These are phyloP conservation scores for Cantharis rufa DNA, from an alignment of 2,888 invertebrate genomes.

Conservation along the genomic window DNA sequence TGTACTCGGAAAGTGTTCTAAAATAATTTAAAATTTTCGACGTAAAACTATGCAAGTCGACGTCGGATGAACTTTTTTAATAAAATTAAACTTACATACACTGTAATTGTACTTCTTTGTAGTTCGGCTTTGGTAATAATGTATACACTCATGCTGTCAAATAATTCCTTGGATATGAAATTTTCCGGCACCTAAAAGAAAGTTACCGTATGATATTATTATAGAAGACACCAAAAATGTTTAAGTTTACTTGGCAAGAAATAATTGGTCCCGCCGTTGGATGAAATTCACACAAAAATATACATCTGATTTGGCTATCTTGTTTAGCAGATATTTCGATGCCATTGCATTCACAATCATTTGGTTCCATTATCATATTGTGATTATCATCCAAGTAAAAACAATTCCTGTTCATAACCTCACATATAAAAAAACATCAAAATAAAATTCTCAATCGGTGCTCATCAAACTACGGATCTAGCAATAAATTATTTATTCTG, in stretches of 20 bases:
- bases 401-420: not conserved
- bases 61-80: not conserved
- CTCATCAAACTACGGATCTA: not conserved
- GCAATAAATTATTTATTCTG: too few relatives aligned
- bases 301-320: slow-evolving; percentile 79
- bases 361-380: not conserved
- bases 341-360: not conserved
- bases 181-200: slow-evolving; percentile 79
- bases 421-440: not conserved
- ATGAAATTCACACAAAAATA: slow-evolving; percentile 80
- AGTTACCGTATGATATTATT: slow-evolving; percentile 7
- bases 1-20: slow-evolving; percentile 74
- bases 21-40: slow-evolving; percentile 30
- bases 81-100: slow-evolving; percentile 63
- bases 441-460: not conserved
- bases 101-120: slow-evolving; percentile 86
- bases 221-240: not conserved
- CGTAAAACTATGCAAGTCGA: not conserved
- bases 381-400: not conserved
- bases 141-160: slow-evolving; percentile 91
- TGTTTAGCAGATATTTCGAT: slow-evolving; percentile 43
- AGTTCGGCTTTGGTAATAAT: slow-evolving; percentile 94
- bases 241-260: slow-evolving; percentile 72
- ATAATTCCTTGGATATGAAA: slow-evolving; percentile 88
- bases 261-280: slow-evolving; percentile 82